A percentile compares a stretch with the other conserved stretches of the same genome.
Conservation (phyloP, 2,888 invertebrate species). For the Cryptus viduatorius region DNA sequence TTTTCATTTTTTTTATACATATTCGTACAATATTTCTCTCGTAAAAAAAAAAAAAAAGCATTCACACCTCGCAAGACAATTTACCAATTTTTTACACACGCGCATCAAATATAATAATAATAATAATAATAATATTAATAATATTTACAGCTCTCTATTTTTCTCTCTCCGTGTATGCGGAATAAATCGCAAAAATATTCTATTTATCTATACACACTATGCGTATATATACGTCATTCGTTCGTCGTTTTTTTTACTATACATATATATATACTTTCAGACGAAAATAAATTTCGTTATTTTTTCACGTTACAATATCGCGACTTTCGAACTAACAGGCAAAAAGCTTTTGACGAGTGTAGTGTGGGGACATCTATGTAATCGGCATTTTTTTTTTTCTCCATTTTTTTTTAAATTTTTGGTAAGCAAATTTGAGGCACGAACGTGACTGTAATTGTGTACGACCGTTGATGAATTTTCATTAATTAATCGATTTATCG, state of each 20-base stretch:
- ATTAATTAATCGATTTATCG: background rate
- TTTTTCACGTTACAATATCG: constrained; percentile 15
- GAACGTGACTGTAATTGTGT: constrained; percentile 76
- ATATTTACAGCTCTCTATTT: constrained; percentile 60
- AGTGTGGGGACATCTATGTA: constrained; percentile 42
- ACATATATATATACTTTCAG: constrained; percentile 50
- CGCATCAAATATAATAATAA: constrained; percentile 33
- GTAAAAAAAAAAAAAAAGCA: background rate
- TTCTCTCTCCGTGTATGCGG: constrained; percentile 38
- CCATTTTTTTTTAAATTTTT: constrained; percentile 55
- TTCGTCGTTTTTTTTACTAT: constrained; percentile 5
- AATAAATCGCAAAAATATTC: constrained; percentile 62
- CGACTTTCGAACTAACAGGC: constrained; percentile 55
- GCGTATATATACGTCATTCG: constrained; percentile 21
- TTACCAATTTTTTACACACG: constrained; percentile 45
- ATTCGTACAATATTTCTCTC: constrained; percentile 21
- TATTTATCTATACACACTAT: constrained; percentile 33
- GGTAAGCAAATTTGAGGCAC: constrained; percentile 78
- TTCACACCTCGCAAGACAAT: constrained; percentile 39
- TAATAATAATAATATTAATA: constrained; percentile 24
- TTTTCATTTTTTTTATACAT: constrained; percentile 59
- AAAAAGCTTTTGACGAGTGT: constrained; percentile 56
- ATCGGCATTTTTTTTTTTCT: constrained; percentile 30
- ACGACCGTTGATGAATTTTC: constrained; percentile 62
- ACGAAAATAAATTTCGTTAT: constrained; percentile 50